A percentile compares a stretch with the other conserved stretches of the same genome.
Evolutionary conservation across 2,113 vertebrate species (phyloP).

Genomic region (Scophthalmus maximus): DNA sequence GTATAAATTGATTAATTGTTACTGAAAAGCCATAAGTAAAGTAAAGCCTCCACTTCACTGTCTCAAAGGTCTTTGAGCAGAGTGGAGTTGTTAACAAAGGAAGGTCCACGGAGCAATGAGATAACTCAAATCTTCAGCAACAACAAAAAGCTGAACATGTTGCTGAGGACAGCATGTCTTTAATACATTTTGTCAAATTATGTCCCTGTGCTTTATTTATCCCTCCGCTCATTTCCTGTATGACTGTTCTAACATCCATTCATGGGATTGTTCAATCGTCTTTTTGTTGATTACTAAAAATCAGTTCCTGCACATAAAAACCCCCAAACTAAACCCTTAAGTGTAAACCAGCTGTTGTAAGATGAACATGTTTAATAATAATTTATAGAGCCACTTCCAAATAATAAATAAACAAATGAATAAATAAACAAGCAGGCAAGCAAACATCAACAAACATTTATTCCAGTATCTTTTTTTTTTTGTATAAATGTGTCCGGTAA

Average conservation of each 20-base stretch:
- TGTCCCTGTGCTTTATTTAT: constrained; percentile 12
- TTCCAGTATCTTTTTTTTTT: constrained; percentile 44
- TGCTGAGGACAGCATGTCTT: constrained; percentile 10
- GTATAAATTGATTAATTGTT: constrained; percentile 45
- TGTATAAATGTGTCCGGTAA: constrained; percentile 70
- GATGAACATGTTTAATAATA: constrained; percentile 73
- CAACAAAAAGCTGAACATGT: constrained; percentile 35
- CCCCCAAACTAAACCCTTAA: constrained; percentile 29
- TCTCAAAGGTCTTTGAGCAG: not conserved
- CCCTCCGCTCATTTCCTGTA: not conserved
- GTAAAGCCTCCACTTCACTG: constrained; percentile 24
- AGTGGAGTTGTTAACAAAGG: constrained; percentile 24
- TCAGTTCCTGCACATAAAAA: not conserved
- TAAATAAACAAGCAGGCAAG: constrained; percentile 87
- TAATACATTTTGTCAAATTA: not conserved
- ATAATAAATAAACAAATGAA: constrained; percentile 86
- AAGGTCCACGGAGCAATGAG: not conserved
- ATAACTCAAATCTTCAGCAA: constrained; percentile 22
- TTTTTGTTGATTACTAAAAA: constrained; percentile 3
- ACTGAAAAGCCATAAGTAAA: constrained; percentile 40
- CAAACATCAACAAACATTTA: constrained; percentile 83
- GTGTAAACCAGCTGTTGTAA: constrained; percentile 54
- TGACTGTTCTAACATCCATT: not conserved
- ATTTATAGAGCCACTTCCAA: constrained; percentile 81
- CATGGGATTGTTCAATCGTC: not conserved